Percentiles rank a stretch among this genome's conserved stretches.
Evolutionary conservation across 2,113 vertebrate genomes (phyloP).

Genomic region (Ascaphus truei): DNA sequence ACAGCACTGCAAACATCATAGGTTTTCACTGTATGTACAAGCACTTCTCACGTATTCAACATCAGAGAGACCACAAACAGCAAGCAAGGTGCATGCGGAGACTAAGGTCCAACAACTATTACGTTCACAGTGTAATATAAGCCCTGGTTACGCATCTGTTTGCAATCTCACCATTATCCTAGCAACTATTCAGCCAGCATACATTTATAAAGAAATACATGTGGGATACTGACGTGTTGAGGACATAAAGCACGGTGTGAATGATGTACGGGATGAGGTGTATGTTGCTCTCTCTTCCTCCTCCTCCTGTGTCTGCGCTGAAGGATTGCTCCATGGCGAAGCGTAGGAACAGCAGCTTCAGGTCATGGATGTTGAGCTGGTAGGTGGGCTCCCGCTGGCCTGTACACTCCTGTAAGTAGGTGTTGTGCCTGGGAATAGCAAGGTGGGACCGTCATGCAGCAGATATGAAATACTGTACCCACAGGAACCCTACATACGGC

Average conservation of each 20-base stretch:
- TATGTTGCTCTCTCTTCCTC: constrained; percentile 96
- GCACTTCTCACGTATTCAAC: too few relatives aligned
- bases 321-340: constrained; percentile 97
- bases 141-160: too few relatives aligned
- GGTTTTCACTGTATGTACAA: too few relatives aligned
- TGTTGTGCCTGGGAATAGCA: constrained; percentile 83
- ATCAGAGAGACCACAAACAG: too few relatives aligned
- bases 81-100: too few relatives aligned
- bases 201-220: not conserved
- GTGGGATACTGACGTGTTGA: constrained; percentile 86
- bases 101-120: too few relatives aligned
- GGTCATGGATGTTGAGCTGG: constrained; percentile 97
- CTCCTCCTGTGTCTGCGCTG: constrained; percentile 91
- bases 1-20: too few relatives aligned
- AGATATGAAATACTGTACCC: not conserved
- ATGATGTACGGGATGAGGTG: constrained; percentile 98
- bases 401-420: constrained; percentile 96
- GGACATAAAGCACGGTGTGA: constrained; percentile 97
- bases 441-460: not conserved
- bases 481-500: not conserved
- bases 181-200: too few relatives aligned
- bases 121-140: too few relatives aligned
- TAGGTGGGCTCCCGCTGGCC: constrained; percentile 96
- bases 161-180: too few relatives aligned
- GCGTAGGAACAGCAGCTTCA: constrained; percentile 92